A percentile compares a stretch with the other conserved stretches of the same genome.
phyloP scores from a whole-genome alignment of 2,888 invertebrate genomes.

The Cotesia congregata region DNA sequence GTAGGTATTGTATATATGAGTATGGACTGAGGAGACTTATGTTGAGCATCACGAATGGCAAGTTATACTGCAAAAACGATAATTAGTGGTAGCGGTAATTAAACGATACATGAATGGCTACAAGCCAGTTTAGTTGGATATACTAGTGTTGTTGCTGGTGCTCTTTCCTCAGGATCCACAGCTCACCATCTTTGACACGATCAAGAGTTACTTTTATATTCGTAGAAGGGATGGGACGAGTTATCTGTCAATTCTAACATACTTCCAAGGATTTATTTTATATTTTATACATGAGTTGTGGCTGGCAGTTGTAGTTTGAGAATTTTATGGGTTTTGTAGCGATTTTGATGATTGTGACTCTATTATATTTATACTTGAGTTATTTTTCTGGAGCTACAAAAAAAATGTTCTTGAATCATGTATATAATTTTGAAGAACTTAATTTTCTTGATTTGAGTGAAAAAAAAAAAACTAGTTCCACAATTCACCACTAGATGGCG shows the following conservation, averaged over 20 bases:
- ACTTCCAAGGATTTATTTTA: neutral
- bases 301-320: neutral
- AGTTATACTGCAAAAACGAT: constrained; percentile 51
- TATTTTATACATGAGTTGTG: neutral
- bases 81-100: constrained; percentile 60
- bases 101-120: constrained; percentile 50
- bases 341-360: no score
- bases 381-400: no score
- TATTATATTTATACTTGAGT: no score
- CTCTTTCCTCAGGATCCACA: neutral
- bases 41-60: constrained; percentile 46
- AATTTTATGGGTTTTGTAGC: no score
- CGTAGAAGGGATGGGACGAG: constrained; percentile 24
- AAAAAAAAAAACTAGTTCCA: no score
- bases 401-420: no score
- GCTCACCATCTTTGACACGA: constrained; percentile 30
- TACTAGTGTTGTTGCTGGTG: neutral
- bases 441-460: no score
- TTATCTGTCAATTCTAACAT: constrained; percentile 27
- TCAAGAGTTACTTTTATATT: constrained; percentile 22
- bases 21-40: constrained; percentile 32
- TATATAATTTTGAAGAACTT: no score
- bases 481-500: no score
- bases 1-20: constrained; percentile 25
- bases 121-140: constrained; percentile 11